phyloP scores from a whole-genome alignment of 2,113 vertebrate species.

The Phaethornis superciliosus region DNA sequence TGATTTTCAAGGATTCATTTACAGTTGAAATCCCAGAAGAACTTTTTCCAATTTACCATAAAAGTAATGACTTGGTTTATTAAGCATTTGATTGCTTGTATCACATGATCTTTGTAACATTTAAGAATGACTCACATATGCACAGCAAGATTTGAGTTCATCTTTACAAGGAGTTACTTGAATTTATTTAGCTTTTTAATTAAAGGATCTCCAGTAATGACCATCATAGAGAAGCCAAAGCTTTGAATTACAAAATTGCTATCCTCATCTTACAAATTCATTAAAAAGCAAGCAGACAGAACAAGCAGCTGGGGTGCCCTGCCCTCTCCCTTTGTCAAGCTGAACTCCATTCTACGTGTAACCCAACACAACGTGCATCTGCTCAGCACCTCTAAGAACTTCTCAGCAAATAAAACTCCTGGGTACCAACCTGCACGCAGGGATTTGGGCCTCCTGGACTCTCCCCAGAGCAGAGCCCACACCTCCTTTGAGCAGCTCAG shows the following conservation, averaged over 20 bases:
- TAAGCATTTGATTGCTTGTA: conserved; percentile 26
- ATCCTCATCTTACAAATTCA: background rate
- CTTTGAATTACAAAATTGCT: background rate
- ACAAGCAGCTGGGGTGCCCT: no score
- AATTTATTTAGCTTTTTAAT: background rate
- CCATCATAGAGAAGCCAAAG: conserved; percentile 19
- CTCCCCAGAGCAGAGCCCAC: background rate
- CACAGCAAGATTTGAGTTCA: conserved; percentile 55
- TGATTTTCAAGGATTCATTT: conserved; percentile 60
- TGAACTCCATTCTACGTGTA: background rate
- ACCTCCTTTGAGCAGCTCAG: background rate
- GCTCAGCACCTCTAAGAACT: background rate
- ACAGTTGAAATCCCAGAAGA: conserved; percentile 55
- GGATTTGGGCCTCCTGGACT: background rate
- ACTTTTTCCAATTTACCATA: conserved; percentile 43
- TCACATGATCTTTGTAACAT: background rate
- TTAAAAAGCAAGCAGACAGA: background rate
- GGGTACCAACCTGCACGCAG: background rate
- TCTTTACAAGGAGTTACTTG: conserved; percentile 35
- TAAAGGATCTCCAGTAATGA: background rate
- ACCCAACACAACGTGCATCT: accelerated
- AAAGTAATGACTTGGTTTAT: conserved; percentile 51
- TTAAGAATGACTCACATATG: background rate
- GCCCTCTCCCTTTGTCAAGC: no score
- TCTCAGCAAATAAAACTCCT: background rate